Evolutionary conservation across 2,888 invertebrate genomes (phyloP).

Genomic region (Eupithecia pulchellata): DNA sequence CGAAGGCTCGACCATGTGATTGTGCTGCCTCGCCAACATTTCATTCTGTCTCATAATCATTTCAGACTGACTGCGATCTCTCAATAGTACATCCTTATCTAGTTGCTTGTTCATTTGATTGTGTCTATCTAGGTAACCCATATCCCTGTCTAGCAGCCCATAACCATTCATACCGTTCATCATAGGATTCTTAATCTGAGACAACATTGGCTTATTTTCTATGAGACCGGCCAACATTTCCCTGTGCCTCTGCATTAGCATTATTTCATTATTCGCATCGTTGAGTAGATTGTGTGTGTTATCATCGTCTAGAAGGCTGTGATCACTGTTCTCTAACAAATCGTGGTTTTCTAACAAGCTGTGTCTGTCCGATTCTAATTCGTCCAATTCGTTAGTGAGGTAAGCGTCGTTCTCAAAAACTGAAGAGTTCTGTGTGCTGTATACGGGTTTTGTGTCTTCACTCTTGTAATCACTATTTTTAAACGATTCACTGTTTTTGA

Average conservation of each 20-base stretch:
- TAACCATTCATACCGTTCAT: slow-evolving; percentile 77
- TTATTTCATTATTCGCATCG: slow-evolving; percentile 69
- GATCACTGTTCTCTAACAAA: slow-evolving; percentile 77
- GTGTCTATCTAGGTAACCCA: slow-evolving; percentile 75
- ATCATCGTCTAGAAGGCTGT: slow-evolving; percentile 76
- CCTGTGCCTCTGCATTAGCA: slow-evolving; percentile 76
- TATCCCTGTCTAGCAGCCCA: slow-evolving; percentile 73
- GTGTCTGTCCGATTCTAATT: slow-evolving; percentile 81
- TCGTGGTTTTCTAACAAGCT: slow-evolving; percentile 80
- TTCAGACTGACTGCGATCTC: slow-evolving; percentile 71
- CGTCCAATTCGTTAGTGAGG: slow-evolving; percentile 75
- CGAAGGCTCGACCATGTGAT: slow-evolving; percentile 70
- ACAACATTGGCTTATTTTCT: slow-evolving; percentile 70
- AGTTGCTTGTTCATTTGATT: slow-evolving; percentile 72
- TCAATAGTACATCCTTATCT: slow-evolving; percentile 68
- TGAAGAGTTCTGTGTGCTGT: slow-evolving; percentile 51
- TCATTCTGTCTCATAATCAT: slow-evolving; percentile 77
- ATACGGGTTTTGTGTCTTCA: slow-evolving; percentile 41
- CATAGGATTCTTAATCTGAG: slow-evolving; percentile 69
- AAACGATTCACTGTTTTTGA: slow-evolving; percentile 25
- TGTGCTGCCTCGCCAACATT: slow-evolving; percentile 72
- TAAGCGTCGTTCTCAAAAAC: slow-evolving; percentile 74
- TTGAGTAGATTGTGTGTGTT: slow-evolving; percentile 72
- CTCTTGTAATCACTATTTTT: slow-evolving; percentile 32
- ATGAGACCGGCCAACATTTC: slow-evolving; percentile 75